A percentile compares a stretch with the other conserved stretches of the same genome.
Evolutionary conservation across 2,888 invertebrate species (phyloP).

Genomic region (Nymphalis c-album): DNA sequence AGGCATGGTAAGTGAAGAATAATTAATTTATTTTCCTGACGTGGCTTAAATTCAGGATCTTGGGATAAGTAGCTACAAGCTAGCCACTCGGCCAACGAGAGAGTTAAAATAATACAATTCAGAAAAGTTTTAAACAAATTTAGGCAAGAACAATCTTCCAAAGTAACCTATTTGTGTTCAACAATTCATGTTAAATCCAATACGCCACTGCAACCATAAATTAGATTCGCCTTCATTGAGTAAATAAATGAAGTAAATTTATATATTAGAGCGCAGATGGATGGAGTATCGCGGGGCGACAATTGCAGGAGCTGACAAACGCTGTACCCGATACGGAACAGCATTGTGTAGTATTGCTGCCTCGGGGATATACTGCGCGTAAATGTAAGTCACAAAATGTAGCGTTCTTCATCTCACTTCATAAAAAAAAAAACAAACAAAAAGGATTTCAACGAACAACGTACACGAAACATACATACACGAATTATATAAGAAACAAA

Average conservation of each 20-base stretch:
- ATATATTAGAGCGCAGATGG: slow-evolving; percentile 33
- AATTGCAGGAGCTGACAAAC: slow-evolving; percentile 58
- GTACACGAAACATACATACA: neutral
- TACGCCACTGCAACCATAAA: slow-evolving; percentile 22
- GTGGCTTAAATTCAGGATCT: too few relatives aligned
- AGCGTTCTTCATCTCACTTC: slow-evolving; percentile 37
- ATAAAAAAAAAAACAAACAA: neutral
- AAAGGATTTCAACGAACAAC: neutral
- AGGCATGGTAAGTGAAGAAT: too few relatives aligned
- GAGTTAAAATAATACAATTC: too few relatives aligned
- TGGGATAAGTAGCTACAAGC: too few relatives aligned
- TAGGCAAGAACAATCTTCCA: neutral
- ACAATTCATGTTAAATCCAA: slow-evolving; percentile 26
- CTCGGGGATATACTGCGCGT: slow-evolving; percentile 48
- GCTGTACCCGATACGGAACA: slow-evolving; percentile 50
- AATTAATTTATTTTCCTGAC: too few relatives aligned
- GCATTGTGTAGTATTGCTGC: slow-evolving; percentile 59
- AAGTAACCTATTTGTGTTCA: slow-evolving; percentile 1
- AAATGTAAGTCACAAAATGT: slow-evolving; percentile 35
- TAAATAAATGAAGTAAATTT: slow-evolving; percentile 34
- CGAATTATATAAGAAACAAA: too few relatives aligned
- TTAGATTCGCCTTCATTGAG: slow-evolving; percentile 26
- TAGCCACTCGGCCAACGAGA: too few relatives aligned
- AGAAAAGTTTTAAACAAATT: too few relatives aligned
- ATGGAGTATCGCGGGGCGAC: slow-evolving; percentile 45